phyloP scores from a whole-genome alignment of 2,797 vertebrate genomes.

The Onychomys arenicola region DNA sequence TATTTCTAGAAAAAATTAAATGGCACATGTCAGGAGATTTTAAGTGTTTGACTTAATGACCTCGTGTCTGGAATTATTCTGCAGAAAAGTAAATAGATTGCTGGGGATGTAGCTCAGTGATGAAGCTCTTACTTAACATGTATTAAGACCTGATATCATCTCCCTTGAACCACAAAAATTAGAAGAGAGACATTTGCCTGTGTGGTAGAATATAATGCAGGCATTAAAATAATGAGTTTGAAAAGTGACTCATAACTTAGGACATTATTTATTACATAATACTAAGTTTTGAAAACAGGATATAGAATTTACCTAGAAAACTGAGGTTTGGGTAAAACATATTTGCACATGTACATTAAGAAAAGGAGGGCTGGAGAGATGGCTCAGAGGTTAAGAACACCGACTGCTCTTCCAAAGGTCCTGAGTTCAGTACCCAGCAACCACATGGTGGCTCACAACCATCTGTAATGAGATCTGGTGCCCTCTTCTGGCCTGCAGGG shows the following conservation, averaged over 20 bases:
- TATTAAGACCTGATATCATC: neutral
- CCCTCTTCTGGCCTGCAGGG: no score
- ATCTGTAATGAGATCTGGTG: no score
- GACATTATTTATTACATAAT: slow-evolving; percentile 25
- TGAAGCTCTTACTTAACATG: neutral
- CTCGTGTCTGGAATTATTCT: slow-evolving; percentile 31
- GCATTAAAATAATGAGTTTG: slow-evolving; percentile 49
- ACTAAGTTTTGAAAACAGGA: slow-evolving; percentile 53
- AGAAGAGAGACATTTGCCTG: neutral
- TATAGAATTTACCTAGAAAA: slow-evolving; percentile 51
- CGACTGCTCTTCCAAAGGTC: no score
- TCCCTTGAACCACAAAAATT: neutral
- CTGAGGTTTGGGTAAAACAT: slow-evolving; percentile 35
- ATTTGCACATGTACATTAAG: neutral
- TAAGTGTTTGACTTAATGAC: slow-evolving; percentile 60
- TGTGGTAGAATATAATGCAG: neutral
- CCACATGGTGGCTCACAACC: no score
- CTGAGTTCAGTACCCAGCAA: no score
- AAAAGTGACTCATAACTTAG: neutral
- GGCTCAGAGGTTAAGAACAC: no score
- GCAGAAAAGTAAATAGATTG: slow-evolving; percentile 24
- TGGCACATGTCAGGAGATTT: neutral
- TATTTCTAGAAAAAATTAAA: slow-evolving; percentile 12
- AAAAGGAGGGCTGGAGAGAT: no score
- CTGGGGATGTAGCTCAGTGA: neutral